phyloP scores from a whole-genome alignment of 2,797 vertebrate species.

The Sebastes steindachneri region DNA sequence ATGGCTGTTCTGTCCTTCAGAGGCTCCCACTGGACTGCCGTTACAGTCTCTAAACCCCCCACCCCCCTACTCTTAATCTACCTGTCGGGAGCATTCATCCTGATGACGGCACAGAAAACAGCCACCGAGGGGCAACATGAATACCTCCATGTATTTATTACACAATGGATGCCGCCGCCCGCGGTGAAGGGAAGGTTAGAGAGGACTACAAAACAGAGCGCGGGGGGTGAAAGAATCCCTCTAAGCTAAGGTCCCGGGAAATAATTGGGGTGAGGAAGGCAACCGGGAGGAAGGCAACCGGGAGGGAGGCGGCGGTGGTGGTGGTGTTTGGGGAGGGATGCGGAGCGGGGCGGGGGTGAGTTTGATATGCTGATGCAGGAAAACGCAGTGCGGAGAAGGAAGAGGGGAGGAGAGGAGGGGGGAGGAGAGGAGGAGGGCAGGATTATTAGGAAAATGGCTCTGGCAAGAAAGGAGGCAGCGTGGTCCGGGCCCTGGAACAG shows the following conservation, averaged over 20 bases:
- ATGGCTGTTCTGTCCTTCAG: slow-evolving; percentile 33
- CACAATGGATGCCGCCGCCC: slow-evolving; percentile 26
- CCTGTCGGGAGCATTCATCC: slow-evolving; percentile 24
- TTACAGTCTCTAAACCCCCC: not conserved
- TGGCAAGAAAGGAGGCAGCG: slow-evolving; percentile 8
- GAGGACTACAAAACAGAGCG: slow-evolving; percentile 29
- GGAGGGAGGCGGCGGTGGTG: slow-evolving; percentile 19
- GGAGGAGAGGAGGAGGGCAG: slow-evolving; percentile 13
- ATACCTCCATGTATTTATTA: slow-evolving; percentile 20
- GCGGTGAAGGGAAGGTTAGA: slow-evolving; percentile 25
- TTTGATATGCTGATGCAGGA: slow-evolving; percentile 63
- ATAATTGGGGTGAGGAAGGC: slow-evolving; percentile 68
- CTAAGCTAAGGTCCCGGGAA: slow-evolving; percentile 47
- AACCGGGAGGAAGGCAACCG: slow-evolving; percentile 6
- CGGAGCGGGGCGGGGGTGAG: slow-evolving; percentile 12
- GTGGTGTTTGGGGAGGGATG: slow-evolving; percentile 33
- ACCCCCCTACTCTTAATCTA: not conserved
- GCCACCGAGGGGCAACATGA: slow-evolving; percentile 16
- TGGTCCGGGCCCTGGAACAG: slow-evolving; percentile 22
- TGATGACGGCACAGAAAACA: slow-evolving; percentile 17
- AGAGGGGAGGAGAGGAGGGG: not conserved
- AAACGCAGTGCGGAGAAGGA: slow-evolving; percentile 48
- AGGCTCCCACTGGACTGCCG: not conserved
- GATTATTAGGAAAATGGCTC: slow-evolving; percentile 63
- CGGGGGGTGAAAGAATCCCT: slow-evolving; percentile 24